Percentiles rank a stretch among this genome's conserved stretches.
Conservation (phyloP, 2,113 vertebrate species). For the Oplegnathus fasciatus region DNA sequence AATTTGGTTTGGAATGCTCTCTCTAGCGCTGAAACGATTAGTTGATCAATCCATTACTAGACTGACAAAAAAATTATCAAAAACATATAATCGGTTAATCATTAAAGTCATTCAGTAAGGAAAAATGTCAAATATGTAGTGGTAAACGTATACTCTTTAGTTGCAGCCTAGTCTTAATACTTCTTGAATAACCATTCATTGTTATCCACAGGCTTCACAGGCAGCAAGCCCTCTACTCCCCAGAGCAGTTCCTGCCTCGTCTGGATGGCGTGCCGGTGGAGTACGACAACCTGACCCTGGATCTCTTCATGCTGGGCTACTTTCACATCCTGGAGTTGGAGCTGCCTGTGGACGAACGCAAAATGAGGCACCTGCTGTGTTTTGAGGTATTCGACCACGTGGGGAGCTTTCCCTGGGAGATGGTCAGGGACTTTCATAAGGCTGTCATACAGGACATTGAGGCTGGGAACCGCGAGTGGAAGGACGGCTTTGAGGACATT, state of each 20-base stretch:
- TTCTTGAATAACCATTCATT: slow-evolving; percentile 3
- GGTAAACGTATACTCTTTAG: background rate
- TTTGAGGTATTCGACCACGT: slow-evolving; percentile 97
- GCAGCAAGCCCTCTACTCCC: slow-evolving; percentile 87
- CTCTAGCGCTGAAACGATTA: background rate
- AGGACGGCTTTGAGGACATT: slow-evolving; percentile 94
- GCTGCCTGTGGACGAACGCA: slow-evolving; percentile 91
- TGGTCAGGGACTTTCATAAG: slow-evolving; percentile 91
- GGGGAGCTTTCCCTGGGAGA: slow-evolving; percentile 90
- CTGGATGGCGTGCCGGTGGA: slow-evolving; percentile 84
- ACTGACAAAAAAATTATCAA: background rate
- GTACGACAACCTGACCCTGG: slow-evolving; percentile 91
- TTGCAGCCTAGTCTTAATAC: background rate
- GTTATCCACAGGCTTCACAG: slow-evolving; percentile 77
- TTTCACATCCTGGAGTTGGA: slow-evolving; percentile 96
- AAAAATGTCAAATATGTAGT: background rate
- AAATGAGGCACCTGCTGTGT: slow-evolving; percentile 93
- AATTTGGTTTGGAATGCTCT: background rate
- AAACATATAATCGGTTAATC: background rate
- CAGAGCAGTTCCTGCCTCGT: slow-evolving; percentile 92
- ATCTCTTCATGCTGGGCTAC: slow-evolving; percentile 98
- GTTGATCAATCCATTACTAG: background rate
- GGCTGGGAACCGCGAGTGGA: slow-evolving; percentile 90
- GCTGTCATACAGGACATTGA: slow-evolving; percentile 93
- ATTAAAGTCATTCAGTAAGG: background rate